These are phyloP conservation scores for Plotosus lineatus DNA, from an alignment of 2,113 vertebrate species.

Conservation along the genomic window DNA sequence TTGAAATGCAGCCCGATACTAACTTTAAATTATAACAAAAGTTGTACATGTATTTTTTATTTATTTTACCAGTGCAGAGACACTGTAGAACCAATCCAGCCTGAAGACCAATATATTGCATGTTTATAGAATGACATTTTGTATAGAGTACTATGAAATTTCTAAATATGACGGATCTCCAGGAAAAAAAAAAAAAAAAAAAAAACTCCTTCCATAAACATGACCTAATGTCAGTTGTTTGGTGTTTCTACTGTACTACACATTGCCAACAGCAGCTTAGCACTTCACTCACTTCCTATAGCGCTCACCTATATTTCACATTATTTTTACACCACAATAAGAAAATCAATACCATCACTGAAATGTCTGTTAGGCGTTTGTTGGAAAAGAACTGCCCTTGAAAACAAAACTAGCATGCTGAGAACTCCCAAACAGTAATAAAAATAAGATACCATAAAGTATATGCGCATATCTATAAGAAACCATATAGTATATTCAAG, in stretches of 20 bases:
- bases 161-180: neutral
- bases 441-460: neutral
- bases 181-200: too few relatives aligned
- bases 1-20: too few relatives aligned
- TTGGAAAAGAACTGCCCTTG: neutral
- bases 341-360: neutral
- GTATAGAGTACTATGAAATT: neutral
- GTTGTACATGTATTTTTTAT: too few relatives aligned
- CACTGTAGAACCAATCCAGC: neutral
- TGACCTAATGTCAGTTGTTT: neutral
- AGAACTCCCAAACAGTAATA: neutral
- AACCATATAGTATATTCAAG: neutral
- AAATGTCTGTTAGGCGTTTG: neutral
- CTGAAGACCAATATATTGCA: neutral
- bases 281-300: neutral
- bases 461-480: too few relatives aligned
- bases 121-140: neutral
- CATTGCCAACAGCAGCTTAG: neutral
- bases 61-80: too few relatives aligned
- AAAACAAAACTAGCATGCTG: neutral
- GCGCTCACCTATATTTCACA: neutral
- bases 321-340: neutral
- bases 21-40: too few relatives aligned
- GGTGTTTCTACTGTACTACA: neutral
- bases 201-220: neutral